Evolutionary conservation across 2,888 invertebrate species (phyloP), one percentile per base, ranked within the genome.

Genomic region (Smittia sp.): DNA sequence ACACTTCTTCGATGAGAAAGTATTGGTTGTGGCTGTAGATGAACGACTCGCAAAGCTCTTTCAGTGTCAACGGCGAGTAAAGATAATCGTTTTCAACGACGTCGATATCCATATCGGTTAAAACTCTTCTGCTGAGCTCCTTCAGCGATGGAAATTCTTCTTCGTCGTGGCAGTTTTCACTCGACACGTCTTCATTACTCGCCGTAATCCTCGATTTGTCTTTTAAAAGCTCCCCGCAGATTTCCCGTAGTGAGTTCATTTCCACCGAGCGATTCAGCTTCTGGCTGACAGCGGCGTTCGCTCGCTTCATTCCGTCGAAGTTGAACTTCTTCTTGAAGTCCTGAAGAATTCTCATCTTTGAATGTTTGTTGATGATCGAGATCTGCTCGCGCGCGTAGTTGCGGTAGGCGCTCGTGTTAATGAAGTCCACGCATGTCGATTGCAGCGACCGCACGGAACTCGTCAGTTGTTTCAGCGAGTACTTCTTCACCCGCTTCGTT

Each of bases 351-450:
- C 39, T 63, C 65, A 41, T 39, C 46, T 73, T 73, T 15, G 73
- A 73, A 27, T 24, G 41, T 20, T 73, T 73, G 39, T 73, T 65
- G 41, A 62, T 73, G 6, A 73, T 73, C 25, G 63, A 46, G 24
- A 65, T 15, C 13, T 65, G 65, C 65, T 73, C 65, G 25, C 73
- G 63, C 18, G 73, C 73, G 68, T 73, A 74, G 32, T 73, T 68
- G 13, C 65, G 24, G 58, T 67, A 74, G 1, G 58, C 18, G 3
- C 73, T 73, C 1, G 74, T 73, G 54, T 73, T 74, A 18, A 73
- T 11, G 25, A 66, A 73, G n/a, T 74, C 74, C 52, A 73, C 52
- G 62, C 74, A 74, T 32, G 67, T 73, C n/a, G 73, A 68, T 32
- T 74, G 46, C 6, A 74, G 39, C 15, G 18, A 27, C 22, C 62